Evolutionary conservation across 2,113 vertebrate species (phyloP).

Genomic region (Melanerpes formicivorus): DNA sequence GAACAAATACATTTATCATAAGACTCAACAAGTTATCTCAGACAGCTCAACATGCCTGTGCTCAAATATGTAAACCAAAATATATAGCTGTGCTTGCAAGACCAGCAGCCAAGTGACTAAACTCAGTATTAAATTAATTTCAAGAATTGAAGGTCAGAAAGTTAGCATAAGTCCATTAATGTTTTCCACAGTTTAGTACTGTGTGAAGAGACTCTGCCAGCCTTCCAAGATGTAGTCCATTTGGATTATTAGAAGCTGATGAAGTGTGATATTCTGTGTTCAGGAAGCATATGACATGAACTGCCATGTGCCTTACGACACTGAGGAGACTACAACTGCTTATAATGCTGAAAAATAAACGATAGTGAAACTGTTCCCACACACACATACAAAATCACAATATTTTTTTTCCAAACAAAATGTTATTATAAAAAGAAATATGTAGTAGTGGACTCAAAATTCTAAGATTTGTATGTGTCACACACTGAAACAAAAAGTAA

Average conservation of each 20-base stretch:
- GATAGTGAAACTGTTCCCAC: background rate
- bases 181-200: background rate
- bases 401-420: background rate
- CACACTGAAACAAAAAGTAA: background rate
- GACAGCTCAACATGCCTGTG: background rate
- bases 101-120: background rate
- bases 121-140: background rate
- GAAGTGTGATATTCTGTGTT: background rate
- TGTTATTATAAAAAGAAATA: background rate
- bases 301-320: constrained; percentile 31
- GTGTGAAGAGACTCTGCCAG: background rate
- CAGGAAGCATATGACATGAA: background rate
- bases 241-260: constrained; percentile 19
- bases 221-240: constrained; percentile 1
- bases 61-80: background rate
- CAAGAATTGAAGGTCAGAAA: background rate
- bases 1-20: background rate
- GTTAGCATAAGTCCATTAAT: background rate
- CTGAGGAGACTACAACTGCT: background rate
- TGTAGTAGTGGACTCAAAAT: background rate
- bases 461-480: background rate
- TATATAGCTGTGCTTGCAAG: background rate
- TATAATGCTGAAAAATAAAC: background rate
- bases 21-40: background rate
- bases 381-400: background rate